A percentile compares a stretch with the other conserved stretches of the same genome.
phyloP scores from a whole-genome alignment of 1,140 invertebrate species.

The Asobara japonica region DNA sequence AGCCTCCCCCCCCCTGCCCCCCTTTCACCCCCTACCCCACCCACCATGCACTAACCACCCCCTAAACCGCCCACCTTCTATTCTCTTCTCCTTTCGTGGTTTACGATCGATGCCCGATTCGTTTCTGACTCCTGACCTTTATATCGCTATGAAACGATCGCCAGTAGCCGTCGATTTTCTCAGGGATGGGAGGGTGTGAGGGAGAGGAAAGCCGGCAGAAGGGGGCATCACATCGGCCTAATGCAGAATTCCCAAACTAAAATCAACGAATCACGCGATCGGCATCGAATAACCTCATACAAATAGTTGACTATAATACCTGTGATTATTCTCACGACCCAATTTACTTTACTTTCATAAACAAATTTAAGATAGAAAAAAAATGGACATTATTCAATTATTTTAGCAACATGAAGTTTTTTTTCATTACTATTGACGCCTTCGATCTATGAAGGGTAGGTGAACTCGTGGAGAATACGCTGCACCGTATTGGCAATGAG shows the following conservation, averaged over 20 bases:
- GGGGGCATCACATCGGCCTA: slow-evolving; percentile 1
- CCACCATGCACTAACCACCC: too few relatives aligned
- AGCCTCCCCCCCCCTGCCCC: slow-evolving; percentile 6
- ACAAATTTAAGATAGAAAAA: not conserved
- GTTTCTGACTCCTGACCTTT: slow-evolving; percentile 41
- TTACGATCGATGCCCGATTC: slow-evolving; percentile 51
- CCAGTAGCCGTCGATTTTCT: slow-evolving; percentile 28
- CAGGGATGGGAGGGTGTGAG: not conserved
- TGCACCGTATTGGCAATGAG: too few relatives aligned
- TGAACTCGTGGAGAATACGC: too few relatives aligned
- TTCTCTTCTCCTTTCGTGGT: slow-evolving; percentile 16
- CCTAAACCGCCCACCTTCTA: not conserved
- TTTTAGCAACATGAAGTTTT: not conserved
- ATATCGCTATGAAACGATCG: slow-evolving; percentile 20
- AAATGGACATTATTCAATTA: not conserved
- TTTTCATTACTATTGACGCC: too few relatives aligned
- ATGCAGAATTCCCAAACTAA: slow-evolving; percentile 15
- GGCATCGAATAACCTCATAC: slow-evolving; percentile 18
- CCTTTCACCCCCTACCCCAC: not conserved
- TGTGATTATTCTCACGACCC: slow-evolving; percentile 9
- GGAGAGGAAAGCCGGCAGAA: too few relatives aligned
- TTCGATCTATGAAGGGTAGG: too few relatives aligned
- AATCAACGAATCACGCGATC: slow-evolving; percentile 24
- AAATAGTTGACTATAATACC: not conserved
- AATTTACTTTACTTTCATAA: not conserved